Conservation (phyloP, 2,113 vertebrate species). For the human region GRCh38 chr4:88381001-88381500, state of each 20-base stretch:
- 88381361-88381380: not conserved
- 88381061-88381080: conserved; percentile 2
- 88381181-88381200: not conserved
- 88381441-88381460: not conserved
- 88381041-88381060: not conserved
- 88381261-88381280: not conserved
- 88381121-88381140: not conserved
- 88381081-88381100: not conserved
- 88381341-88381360: conserved; percentile 3
- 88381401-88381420: not conserved
- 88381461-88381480: not conserved
- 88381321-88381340: not conserved
- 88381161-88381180: conserved; percentile 10
- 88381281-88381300: not conserved
- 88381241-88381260: not conserved
- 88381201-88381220: not conserved
- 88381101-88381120: not conserved
- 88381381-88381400: not conserved
- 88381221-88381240: not conserved
- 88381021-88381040: not conserved
- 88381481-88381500: not conserved
- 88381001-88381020: not conserved
- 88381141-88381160: not conserved
- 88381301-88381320: not conserved
- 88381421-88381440: not conserved